Evolutionary conservation across 2,113 vertebrate species (phyloP).

Genomic region (Albula glossodonta): DNA sequence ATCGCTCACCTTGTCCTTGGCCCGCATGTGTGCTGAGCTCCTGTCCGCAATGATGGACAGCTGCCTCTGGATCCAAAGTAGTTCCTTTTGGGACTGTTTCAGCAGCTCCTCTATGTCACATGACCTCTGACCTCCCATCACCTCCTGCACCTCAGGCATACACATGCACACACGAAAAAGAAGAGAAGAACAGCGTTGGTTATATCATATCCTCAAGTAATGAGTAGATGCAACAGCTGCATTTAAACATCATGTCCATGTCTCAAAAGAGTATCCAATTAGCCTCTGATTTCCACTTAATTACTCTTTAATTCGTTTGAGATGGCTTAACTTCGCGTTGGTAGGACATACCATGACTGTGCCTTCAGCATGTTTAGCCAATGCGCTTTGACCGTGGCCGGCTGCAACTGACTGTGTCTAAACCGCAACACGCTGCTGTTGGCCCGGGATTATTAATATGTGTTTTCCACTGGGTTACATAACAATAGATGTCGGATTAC

Average conservation of each 20-base stretch:
- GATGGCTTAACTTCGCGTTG: not conserved
- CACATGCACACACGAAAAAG: slow-evolving; percentile 29
- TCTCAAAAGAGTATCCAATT: slow-evolving; percentile 10
- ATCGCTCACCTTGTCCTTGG: slow-evolving; percentile 64
- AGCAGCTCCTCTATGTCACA: slow-evolving; percentile 61
- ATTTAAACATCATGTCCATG: not conserved
- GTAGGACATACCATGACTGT: slow-evolving; percentile 57
- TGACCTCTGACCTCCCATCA: slow-evolving; percentile 64
- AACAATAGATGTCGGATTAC: slow-evolving; percentile 67
- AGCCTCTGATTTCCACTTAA: not conserved
- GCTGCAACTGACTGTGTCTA: slow-evolving; percentile 60
- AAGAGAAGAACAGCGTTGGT: not conserved
- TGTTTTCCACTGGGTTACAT: slow-evolving; percentile 66
- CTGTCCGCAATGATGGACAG: slow-evolving; percentile 57
- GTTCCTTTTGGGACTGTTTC: slow-evolving; percentile 65
- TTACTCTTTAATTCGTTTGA: slow-evolving; percentile 8
- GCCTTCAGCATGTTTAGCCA: slow-evolving; percentile 58
- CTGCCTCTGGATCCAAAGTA: slow-evolving; percentile 66
- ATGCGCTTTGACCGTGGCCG: slow-evolving; percentile 53
- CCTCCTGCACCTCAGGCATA: slow-evolving; percentile 52
- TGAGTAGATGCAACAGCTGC: not conserved
- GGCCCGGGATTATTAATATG: slow-evolving; percentile 67
- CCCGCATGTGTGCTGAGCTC: slow-evolving; percentile 48
- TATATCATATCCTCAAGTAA: not conserved
- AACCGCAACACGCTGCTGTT: slow-evolving; percentile 51